A percentile compares a stretch with the other conserved stretches of the same genome.
Conservation (phyloP, 1,140 invertebrate genomes). For the Aculops lycopersici region DNA sequence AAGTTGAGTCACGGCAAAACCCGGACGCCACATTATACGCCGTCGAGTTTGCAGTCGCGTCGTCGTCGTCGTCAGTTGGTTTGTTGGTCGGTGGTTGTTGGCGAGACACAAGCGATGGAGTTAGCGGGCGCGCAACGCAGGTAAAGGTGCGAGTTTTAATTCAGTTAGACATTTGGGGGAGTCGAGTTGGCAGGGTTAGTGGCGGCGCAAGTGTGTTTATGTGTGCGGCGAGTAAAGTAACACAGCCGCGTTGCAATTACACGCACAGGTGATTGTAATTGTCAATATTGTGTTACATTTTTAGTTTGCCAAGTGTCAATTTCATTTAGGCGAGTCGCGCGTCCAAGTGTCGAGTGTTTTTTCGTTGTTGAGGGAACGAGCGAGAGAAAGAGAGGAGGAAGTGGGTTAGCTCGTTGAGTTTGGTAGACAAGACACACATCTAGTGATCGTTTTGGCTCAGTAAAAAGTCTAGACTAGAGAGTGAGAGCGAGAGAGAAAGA, state of each 20-base stretch:
- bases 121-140: no score
- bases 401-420: neutral
- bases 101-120: no score
- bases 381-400: neutral
- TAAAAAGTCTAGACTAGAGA: neutral
- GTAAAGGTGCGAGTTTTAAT: no score
- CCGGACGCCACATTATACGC: no score
- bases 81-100: no score
- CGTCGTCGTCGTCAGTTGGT: no score
- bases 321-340: no score
- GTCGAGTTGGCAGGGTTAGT: neutral
- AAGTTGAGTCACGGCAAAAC: no score
- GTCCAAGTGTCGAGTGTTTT: neutral
- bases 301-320: neutral
- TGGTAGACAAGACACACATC: neutral
- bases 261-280: neutral
- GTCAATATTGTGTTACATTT: neutral
- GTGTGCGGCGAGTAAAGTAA: neutral
- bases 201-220: neutral
- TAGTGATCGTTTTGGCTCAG: neutral
- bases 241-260: neutral
- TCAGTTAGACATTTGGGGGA: no score
- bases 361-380: neutral
- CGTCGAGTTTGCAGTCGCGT: no score
- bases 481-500: conserved; percentile 1